Percentiles rank a stretch among this genome's conserved stretches.
phyloP scores from a whole-genome alignment of 1,140 invertebrate species.

The Apis mellifera region Amel_HAv3.1 CM009933.2:3652501-3653000 shows the following conservation, averaged over 20 bases:
- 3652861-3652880: neutral
- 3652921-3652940: no score
- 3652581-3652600: neutral
- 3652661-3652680: neutral
- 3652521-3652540: neutral
- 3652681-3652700: neutral
- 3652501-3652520: neutral
- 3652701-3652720: slow-evolving; percentile 55
- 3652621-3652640: neutral
- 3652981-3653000: no score
- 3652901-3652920: no score
- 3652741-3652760: neutral
- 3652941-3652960: no score
- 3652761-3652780: no score
- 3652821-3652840: no score
- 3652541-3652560: slow-evolving; percentile 17
- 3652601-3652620: neutral
- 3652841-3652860: neutral
- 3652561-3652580: neutral
- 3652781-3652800: no score
- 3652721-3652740: slow-evolving; percentile 54
- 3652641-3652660: slow-evolving; percentile 10
- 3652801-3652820: no score
- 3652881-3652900: neutral
- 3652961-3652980: no score